These are phyloP conservation scores for Syngnathus acus DNA, from an alignment of 2,797 vertebrate species.

Conservation along the genomic window DNA sequence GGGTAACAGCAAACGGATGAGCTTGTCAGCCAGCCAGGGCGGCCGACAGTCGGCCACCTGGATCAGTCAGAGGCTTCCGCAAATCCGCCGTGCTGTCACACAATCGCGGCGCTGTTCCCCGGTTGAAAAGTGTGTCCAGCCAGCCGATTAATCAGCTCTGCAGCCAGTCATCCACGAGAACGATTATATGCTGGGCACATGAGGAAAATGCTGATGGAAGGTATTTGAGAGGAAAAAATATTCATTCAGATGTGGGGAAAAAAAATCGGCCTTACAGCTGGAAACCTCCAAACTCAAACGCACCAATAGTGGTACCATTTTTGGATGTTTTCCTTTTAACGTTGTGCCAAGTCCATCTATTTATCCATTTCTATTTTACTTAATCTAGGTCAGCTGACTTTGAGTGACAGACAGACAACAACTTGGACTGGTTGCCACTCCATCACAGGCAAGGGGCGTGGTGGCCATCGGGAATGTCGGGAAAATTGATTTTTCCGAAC, in stretches of 20 bases:
- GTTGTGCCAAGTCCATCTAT: too few relatives aligned
- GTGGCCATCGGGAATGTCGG: too few relatives aligned
- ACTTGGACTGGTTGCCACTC: too few relatives aligned
- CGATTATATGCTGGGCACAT: conserved; percentile 49
- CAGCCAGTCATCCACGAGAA: conserved; percentile 48
- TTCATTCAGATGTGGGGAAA: conserved; percentile 23
- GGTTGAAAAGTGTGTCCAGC: conserved; percentile 36
- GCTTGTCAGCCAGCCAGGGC: conserved; percentile 6
- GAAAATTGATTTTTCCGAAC: too few relatives aligned
- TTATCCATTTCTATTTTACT: too few relatives aligned
- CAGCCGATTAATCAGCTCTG: conserved; percentile 52
- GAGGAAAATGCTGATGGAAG: conserved; percentile 43
- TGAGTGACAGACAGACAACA: not conserved
- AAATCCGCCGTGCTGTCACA: conserved; percentile 16
- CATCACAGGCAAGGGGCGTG: too few relatives aligned
- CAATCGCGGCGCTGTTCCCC: conserved; percentile 19
- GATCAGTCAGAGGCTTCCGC: conserved; percentile 19
- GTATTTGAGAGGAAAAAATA: conserved; percentile 38
- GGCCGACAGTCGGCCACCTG: conserved; percentile 27
- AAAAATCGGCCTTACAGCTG: not conserved
- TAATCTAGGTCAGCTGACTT: too few relatives aligned
- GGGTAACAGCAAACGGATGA: conserved; percentile 7
- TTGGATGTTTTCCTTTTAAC: too few relatives aligned
- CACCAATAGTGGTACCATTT: too few relatives aligned
- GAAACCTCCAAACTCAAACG: not conserved